These are phyloP conservation scores for Hephaestus fuliginosus DNA, from an alignment of 2,797 vertebrate genomes.

Conservation along the genomic window DNA sequence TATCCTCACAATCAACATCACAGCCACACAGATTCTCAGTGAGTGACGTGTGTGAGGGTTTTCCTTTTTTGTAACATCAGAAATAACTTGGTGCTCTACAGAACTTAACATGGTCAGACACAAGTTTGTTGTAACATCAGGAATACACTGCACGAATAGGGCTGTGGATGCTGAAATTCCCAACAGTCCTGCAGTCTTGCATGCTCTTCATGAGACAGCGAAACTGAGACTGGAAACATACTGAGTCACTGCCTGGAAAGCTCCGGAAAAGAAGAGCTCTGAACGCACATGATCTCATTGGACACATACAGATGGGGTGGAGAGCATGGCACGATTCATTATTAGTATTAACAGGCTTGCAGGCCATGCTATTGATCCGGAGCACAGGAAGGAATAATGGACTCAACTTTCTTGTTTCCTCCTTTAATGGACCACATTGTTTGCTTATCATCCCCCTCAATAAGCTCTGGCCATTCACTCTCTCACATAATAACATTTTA, in stretches of 20 bases:
- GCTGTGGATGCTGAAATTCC: not conserved
- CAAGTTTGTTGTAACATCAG: not conserved
- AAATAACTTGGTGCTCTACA: constrained; percentile 3
- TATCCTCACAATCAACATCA: not conserved
- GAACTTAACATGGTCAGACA: not conserved
- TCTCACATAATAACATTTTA: not conserved
- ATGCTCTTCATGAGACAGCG: constrained; percentile 45
- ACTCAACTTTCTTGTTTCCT: constrained; percentile 47
- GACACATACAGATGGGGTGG: constrained; percentile 51
- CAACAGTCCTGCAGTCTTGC: constrained; percentile 13
- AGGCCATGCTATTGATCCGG: constrained; percentile 53
- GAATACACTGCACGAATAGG: no score
- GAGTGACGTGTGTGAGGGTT: not conserved
- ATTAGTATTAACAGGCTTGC: constrained; percentile 43
- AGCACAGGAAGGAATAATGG: constrained; percentile 55
- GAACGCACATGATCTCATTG: constrained; percentile 53
- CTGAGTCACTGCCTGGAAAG: constrained; percentile 75
- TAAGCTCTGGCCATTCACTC: not conserved
- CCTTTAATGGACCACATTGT: constrained; percentile 48
- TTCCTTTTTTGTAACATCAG: not conserved
- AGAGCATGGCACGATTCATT: constrained; percentile 46
- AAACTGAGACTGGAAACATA: constrained; percentile 48
- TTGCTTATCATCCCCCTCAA: not conserved
- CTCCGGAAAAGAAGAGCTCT: constrained; percentile 41
- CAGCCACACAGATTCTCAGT: not conserved